Percentiles rank a stretch among this genome's conserved stretches.
Evolutionary conservation across 2,113 vertebrate genomes (phyloP).

Genomic region (Sylvia atricapilla): DNA sequence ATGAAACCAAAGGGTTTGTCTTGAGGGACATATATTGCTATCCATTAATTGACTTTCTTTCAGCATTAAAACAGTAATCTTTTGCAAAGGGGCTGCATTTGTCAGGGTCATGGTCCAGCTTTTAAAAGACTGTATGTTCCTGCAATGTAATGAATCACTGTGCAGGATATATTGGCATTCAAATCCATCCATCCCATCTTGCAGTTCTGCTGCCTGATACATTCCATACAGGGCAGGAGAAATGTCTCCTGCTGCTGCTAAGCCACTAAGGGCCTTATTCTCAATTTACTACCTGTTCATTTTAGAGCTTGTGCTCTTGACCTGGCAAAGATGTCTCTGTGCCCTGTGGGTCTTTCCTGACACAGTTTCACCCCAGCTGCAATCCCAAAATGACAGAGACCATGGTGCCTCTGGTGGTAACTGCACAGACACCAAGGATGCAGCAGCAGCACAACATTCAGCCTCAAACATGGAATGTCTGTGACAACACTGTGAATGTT

Average conservation of each 20-base stretch:
- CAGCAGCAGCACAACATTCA: neutral
- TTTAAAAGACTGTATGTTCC: neutral
- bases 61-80: neutral
- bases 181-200: neutral
- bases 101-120: neutral
- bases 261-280: neutral
- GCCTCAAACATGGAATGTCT: neutral
- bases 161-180: neutral
- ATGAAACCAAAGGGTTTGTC: neutral
- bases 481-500: neutral
- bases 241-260: neutral
- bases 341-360: neutral
- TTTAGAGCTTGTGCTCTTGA: neutral
- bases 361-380: neutral
- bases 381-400: neutral
- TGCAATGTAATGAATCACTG: neutral
- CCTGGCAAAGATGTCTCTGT: neutral
- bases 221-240: neutral
- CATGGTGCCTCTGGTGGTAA: rapidly evolving
- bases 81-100: neutral
- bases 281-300: neutral
- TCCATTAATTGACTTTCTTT: neutral
- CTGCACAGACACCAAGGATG: neutral
- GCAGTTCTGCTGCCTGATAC: neutral
- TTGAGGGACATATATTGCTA: neutral